Conservation (phyloP, 2,888 invertebrate species). For the Polyploca ridens region DNA sequence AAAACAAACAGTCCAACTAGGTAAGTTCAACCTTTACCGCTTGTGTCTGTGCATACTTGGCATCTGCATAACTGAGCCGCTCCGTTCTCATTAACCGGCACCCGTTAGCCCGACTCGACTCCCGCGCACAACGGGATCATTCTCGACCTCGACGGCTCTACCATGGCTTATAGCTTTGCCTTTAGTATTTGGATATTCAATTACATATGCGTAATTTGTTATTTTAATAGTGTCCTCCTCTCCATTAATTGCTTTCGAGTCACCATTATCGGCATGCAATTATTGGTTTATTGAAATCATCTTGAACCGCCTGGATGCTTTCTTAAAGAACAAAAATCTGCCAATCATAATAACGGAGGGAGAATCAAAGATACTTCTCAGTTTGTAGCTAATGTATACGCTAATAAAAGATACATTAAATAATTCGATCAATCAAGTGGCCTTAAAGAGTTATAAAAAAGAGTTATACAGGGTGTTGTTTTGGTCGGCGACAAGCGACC, state of each 20-base stretch:
- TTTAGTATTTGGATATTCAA: slow-evolving; percentile 53
- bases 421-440: neutral
- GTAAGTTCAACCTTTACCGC: slow-evolving; percentile 8
- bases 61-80: slow-evolving; percentile 80
- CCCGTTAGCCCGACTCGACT: slow-evolving; percentile 75
- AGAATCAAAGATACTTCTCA: neutral
- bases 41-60: slow-evolving; percentile 24
- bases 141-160: slow-evolving; percentile 34
- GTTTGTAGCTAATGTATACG: neutral
- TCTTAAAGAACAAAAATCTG: neutral
- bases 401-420: neutral
- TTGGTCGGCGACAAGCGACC: too few species aligned
- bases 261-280: too few species aligned
- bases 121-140: slow-evolving; percentile 64
- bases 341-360: neutral
- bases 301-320: too few species aligned
- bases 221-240: neutral
- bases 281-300: too few species aligned
- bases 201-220: slow-evolving; percentile 17
- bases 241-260: too few species aligned
- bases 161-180: slow-evolving; percentile 11
- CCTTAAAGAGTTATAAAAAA: neutral
- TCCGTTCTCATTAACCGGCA: slow-evolving; percentile 77
- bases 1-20: slow-evolving; percentile 11
- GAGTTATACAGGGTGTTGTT: too few species aligned